Percentiles rank a stretch among this genome's conserved stretches.
Evolutionary conservation across 1,140 invertebrate species (phyloP).

Genomic region (Mycetomoellerius zeteki): DNA sequence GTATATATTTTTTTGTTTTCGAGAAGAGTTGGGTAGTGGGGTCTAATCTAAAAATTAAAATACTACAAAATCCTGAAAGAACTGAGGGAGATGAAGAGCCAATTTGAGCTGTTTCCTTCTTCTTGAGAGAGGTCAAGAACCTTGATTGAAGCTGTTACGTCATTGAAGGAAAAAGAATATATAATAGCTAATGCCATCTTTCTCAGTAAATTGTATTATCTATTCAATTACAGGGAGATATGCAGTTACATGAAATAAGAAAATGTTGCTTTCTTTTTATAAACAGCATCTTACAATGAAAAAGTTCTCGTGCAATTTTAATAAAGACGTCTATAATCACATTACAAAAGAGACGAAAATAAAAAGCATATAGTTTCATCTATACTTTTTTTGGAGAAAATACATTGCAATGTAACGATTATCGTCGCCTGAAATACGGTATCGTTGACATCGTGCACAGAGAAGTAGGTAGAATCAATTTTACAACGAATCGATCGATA

Average conservation of each 20-base stretch:
- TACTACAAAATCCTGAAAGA: neutral
- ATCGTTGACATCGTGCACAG: conserved; percentile 8
- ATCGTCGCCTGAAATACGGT: conserved; percentile 5
- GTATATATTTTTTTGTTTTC: no score
- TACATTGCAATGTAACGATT: conserved; percentile 15
- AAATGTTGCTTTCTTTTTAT: conserved; percentile 36
- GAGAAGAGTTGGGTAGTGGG: no score
- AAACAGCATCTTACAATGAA: conserved; percentile 35
- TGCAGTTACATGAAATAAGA: conserved; percentile 13
- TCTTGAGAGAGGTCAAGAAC: neutral
- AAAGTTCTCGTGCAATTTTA: neutral
- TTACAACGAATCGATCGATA: conserved; percentile 48
- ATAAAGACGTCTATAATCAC: neutral
- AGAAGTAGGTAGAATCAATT: conserved; percentile 44
- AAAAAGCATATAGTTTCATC: neutral
- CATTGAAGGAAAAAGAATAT: neutral
- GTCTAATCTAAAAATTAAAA: neutral
- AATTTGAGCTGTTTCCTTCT: neutral
- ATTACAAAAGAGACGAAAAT: neutral
- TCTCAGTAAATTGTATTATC: conserved; percentile 8
- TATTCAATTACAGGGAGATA: conserved; percentile 10
- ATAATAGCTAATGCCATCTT: neutral
- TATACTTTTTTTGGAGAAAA: neutral
- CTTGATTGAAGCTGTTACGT: neutral
- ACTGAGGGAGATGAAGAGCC: neutral